Evolutionary conservation across 2,797 vertebrate genomes (phyloP).

Genomic region (Danionella dracula): DNA sequence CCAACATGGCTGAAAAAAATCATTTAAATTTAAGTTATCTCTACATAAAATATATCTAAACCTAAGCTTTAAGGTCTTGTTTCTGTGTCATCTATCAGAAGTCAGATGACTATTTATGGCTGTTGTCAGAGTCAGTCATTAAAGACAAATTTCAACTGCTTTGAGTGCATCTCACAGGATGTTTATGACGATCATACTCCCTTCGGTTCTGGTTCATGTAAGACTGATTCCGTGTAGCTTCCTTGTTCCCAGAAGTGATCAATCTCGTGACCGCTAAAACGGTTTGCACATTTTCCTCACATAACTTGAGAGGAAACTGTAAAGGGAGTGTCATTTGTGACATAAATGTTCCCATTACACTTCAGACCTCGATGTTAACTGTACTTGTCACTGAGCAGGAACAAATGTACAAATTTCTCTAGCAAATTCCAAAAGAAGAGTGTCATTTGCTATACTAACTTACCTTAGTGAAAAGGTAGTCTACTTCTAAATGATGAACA

Average conservation of each 20-base stretch:
- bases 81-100: neutral
- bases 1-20: neutral
- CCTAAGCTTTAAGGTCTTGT: neutral
- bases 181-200: slow-evolving; percentile 14
- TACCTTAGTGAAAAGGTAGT: too few relatives aligned
- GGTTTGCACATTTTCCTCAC: slow-evolving; percentile 16
- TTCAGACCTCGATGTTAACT: neutral
- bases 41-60: neutral
- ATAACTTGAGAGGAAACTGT: neutral
- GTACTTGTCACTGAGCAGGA: neutral
- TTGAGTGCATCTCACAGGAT: neutral
- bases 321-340: neutral
- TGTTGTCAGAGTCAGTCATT: neutral
- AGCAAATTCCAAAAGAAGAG: slow-evolving; percentile 11
- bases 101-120: slow-evolving; percentile 16
- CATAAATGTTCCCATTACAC: neutral
- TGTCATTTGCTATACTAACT: slow-evolving; percentile 3
- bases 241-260: slow-evolving; percentile 40
- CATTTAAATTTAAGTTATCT: neutral
- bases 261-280: slow-evolving; percentile 47
- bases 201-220: slow-evolving; percentile 18
- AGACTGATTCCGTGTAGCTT: slow-evolving; percentile 8
- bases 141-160: slow-evolving; percentile 25
- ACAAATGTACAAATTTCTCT: neutral
- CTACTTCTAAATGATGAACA: too few relatives aligned